Evolutionary conservation across 2,888 invertebrate species (phyloP).

Genomic region (Ceratothoa steindachneri): DNA sequence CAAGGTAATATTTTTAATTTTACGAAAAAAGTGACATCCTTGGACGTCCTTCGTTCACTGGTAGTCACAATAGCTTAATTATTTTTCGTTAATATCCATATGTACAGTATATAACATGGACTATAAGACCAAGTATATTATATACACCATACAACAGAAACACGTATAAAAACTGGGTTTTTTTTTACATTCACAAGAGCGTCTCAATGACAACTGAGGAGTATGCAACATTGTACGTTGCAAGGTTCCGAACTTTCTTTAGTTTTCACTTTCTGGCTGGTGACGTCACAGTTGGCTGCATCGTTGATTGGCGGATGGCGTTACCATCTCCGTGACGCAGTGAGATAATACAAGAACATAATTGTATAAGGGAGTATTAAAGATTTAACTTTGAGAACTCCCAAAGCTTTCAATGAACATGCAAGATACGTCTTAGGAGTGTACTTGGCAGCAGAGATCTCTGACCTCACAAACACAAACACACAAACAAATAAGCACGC

Average conservation of each 20-base stretch:
- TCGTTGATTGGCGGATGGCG: neutral
- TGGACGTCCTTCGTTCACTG: no score
- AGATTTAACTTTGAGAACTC: neutral
- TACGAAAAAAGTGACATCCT: no score
- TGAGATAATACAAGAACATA: neutral
- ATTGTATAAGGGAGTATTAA: neutral
- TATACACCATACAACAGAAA: neutral
- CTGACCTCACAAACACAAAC: no score
- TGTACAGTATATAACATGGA: neutral
- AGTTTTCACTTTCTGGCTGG: neutral
- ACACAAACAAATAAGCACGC: no score
- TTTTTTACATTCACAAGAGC: slow-evolving; percentile 1
- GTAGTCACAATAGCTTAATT: no score
- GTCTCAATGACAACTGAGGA: slow-evolving; percentile 1
- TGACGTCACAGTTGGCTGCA: neutral
- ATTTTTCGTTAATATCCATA: neutral
- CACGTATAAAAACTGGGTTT: neutral
- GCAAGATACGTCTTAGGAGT: no score
- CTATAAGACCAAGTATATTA: neutral
- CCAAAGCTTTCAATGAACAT: no score
- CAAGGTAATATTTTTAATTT: no score
- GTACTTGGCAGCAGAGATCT: no score
- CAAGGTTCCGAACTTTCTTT: slow-evolving; percentile 3
- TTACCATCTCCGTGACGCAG: slow-evolving; percentile 5
- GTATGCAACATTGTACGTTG: neutral